A percentile compares a stretch with the other conserved stretches of the same genome.
Conservation (phyloP, 2,797 vertebrate species). For the Pangasius djambal region DNA sequence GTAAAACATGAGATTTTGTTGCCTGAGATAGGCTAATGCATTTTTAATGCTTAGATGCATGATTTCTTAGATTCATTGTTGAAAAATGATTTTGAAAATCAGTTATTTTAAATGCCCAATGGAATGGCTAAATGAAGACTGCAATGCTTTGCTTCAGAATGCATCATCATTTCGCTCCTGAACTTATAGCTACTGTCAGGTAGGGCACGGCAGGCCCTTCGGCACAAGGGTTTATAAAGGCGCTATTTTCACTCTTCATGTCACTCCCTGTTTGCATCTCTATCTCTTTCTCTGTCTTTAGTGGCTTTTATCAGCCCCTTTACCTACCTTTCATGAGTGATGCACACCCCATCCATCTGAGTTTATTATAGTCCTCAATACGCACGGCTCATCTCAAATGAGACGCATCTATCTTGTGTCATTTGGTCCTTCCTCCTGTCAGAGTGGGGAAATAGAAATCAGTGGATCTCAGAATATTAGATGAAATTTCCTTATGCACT, state of each 20-base stretch:
- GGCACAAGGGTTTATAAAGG: slow-evolving; percentile 47
- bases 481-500: slow-evolving; percentile 51
- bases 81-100: neutral
- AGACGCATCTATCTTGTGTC: slow-evolving; percentile 63
- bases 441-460: slow-evolving; percentile 50
- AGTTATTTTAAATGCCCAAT: neutral
- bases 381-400: slow-evolving; percentile 58
- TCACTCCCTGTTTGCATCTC: slow-evolving; percentile 52
- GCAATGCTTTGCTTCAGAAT: slow-evolving; percentile 4
- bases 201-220: slow-evolving; percentile 32
- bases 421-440: slow-evolving; percentile 50
- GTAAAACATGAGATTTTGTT: neutral
- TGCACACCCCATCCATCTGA: slow-evolving; percentile 55
- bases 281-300: slow-evolving; percentile 24
- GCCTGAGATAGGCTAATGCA: neutral
- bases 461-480: slow-evolving; percentile 49
- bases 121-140: neutral
- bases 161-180: slow-evolving; percentile 41
- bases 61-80: neutral
- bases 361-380: slow-evolving; percentile 61
- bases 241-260: slow-evolving; percentile 51
- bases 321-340: slow-evolving; percentile 44
- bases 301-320: neutral
- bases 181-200: slow-evolving; percentile 43
- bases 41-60: neutral